These are phyloP conservation scores for Trissolcus basalis DNA, from an alignment of 1,140 invertebrate species.

Conservation along the genomic window DNA sequence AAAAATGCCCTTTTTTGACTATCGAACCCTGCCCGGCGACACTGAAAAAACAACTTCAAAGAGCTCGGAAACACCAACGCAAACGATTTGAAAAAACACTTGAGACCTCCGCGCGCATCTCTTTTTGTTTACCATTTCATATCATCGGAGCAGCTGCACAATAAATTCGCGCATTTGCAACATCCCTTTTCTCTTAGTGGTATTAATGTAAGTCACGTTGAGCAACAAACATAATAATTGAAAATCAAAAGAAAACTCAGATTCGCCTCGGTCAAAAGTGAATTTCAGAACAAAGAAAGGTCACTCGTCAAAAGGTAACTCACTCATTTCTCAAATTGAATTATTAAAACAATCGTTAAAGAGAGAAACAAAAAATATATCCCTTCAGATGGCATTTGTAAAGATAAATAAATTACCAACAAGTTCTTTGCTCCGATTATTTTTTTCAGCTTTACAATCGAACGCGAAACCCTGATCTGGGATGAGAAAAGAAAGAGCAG, in stretches of 20 bases:
- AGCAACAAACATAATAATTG: conserved; percentile 9
- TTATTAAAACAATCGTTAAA: too few species aligned
- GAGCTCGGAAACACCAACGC: conserved; percentile 4
- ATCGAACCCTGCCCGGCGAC: background rate
- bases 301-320: too few species aligned
- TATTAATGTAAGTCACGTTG: conserved; percentile 4
- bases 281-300: conserved; percentile 17
- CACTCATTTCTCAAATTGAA: too few species aligned
- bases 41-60: conserved; percentile 15
- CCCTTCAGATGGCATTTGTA: too few species aligned
- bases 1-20: conserved; percentile 2
- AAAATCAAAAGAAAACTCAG: too few species aligned
- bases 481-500: too few species aligned
- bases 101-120: conserved; percentile 4
- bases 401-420: too few species aligned
- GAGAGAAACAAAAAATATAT: too few species aligned
- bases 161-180: conserved; percentile 21
- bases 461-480: too few species aligned
- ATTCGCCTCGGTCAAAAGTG: too few species aligned
- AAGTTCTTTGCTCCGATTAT: too few species aligned
- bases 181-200: conserved; percentile 13
- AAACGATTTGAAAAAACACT: conserved; percentile 17
- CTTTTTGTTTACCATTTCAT: conserved; percentile 30
- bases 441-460: too few species aligned
- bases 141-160: conserved; percentile 15